Evolutionary conservation across 2,888 invertebrate species (phyloP).

Genomic region (Acanthosepion lycidas): DNA sequence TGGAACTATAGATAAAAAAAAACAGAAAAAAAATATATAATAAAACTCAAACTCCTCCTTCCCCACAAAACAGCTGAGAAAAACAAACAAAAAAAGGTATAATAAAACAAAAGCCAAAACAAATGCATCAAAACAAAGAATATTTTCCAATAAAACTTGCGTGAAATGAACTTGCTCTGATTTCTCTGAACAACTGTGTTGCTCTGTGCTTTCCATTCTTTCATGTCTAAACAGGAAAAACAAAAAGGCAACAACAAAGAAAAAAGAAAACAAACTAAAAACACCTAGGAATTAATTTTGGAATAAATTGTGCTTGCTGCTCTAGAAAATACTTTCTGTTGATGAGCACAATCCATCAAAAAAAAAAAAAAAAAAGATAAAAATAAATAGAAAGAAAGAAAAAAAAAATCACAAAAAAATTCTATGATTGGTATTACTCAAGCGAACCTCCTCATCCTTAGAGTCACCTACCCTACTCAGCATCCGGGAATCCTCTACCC

Average conservation of each 20-base stretch:
- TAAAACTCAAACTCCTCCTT: no score
- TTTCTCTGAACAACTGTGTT: not conserved
- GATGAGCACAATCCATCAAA: not conserved
- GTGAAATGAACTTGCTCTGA: not conserved
- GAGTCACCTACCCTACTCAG: not conserved
- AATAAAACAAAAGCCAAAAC: no score
- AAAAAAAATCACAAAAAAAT: not conserved
- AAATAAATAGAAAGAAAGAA: not conserved
- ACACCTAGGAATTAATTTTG: not conserved
- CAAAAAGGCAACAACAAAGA: not conserved
- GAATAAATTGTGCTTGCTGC: not conserved
- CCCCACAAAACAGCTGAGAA: no score
- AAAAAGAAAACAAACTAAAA: not conserved
- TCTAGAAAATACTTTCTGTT: conserved; percentile 4
- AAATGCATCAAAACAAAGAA: not conserved
- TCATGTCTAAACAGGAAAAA: not conserved
- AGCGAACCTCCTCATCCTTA: not conserved
- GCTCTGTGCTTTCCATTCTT: not conserved
- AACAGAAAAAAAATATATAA: no score
- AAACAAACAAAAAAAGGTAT: no score
- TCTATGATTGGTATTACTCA: conserved; percentile 22
- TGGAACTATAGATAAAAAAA: no score
- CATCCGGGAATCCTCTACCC: not conserved
- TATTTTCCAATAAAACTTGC: not conserved
- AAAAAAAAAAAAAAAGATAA: not conserved